Evolutionary conservation across 1,140 invertebrate species (phyloP).

Genomic region (Cotesia vestalis): DNA sequence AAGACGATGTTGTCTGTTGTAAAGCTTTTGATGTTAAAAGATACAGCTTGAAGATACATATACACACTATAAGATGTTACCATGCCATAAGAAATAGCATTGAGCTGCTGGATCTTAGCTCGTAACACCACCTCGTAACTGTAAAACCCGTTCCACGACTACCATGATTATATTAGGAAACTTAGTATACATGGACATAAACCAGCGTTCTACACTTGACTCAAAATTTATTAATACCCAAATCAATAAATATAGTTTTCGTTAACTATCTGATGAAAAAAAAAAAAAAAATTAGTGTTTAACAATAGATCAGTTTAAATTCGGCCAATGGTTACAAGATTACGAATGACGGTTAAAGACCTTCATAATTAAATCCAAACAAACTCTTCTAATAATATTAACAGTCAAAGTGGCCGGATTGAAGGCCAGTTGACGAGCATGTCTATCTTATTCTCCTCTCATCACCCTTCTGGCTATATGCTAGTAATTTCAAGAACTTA

Average conservation of each 20-base stretch:
- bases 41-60: background rate
- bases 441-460: slow-evolving; percentile 16
- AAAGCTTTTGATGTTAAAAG: slow-evolving; percentile 5
- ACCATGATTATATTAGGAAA: slow-evolving; percentile 42
- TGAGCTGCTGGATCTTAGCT: slow-evolving; percentile 32
- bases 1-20: background rate
- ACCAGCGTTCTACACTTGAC: background rate
- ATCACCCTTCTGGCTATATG: background rate
- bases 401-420: slow-evolving; percentile 30
- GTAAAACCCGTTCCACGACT: slow-evolving; percentile 54
- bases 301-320: slow-evolving; percentile 14
- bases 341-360: slow-evolving; percentile 37
- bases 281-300: background rate
- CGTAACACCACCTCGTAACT: slow-evolving; percentile 56
- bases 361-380: slow-evolving; percentile 37
- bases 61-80: slow-evolving; percentile 46
- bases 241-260: background rate
- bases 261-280: background rate
- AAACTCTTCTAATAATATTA: slow-evolving; percentile 41
- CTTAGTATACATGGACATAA: background rate
- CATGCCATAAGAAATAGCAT: slow-evolving; percentile 43
- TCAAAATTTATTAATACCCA: background rate
- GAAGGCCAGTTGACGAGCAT: slow-evolving; percentile 29
- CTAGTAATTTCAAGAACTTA: slow-evolving; percentile 1
- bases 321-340: slow-evolving; percentile 25